Evolutionary conservation across 1,140 invertebrate genomes (phyloP), one percentile per base, ranked within the genome.

Genomic region (Agrypnia vestita): DNA sequence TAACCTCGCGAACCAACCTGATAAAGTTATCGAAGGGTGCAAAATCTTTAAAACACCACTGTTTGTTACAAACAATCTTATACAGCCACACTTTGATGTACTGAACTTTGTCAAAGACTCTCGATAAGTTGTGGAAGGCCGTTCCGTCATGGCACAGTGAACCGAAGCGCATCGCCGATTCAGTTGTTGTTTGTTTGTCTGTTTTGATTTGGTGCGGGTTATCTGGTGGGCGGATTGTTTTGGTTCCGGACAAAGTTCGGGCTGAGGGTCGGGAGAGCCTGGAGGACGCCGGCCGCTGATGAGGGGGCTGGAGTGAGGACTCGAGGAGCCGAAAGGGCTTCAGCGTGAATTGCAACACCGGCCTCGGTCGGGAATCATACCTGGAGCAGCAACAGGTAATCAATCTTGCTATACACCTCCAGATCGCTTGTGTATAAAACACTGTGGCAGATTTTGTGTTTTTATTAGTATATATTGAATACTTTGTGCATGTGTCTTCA

Each of bases 381-480:
- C 69, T 73, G 69, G 69, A 73, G 19, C 69, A 73, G 69, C 69
- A 73, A 73, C 69, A 73, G 69, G 69, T 73, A 71, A n/a, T 43
- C n/a, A 59, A n/a, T 10, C 11, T 21, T 59, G 17, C 55, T 35
- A 35, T 35, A 35, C 6, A 35, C 25, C 25, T 35, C 25, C 25
- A 1, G 25, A 1, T 35, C 6, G 25, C 25, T 1, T 35, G 6
- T 35, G 6, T 35, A 35, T 6, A 3, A 35, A 35, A 35, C 25
- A 35, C 1, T 35, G 25, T 6, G 1, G 25, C 1, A 35, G 6
- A 35, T 35, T 35, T 35, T 6, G 25, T 35, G 6, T 35, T 35
- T 6, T 35, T 35, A 6, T 35, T 35, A 35, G 25, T 35, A 35
- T 35, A 6, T 35, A 35, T 35, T 6, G 25, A 35, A 6, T 35